Evolutionary conservation across 2,797 vertebrate species (phyloP).

Genomic region (Eupleurogrammus muticus): DNA sequence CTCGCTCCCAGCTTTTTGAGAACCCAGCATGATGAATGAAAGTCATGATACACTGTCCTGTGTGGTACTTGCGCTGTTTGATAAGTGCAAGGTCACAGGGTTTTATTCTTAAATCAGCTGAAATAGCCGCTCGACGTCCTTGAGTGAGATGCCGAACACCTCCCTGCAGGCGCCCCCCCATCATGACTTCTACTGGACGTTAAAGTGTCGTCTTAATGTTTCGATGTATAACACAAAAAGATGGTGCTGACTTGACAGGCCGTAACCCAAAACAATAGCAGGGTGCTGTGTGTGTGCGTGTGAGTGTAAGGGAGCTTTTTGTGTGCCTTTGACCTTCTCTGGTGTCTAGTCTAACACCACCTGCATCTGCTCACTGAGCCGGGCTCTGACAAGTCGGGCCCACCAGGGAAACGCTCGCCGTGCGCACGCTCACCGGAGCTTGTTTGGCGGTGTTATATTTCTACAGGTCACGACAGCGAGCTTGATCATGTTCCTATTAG

Average conservation of each 20-base stretch:
- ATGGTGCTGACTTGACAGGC: conserved; percentile 51
- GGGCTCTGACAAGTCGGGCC: conserved; percentile 53
- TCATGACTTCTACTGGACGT: conserved; percentile 23
- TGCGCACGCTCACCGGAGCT: conserved; percentile 38
- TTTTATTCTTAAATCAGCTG: conserved; percentile 39
- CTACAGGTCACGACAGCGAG: conserved; percentile 65
- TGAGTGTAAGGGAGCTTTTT: conserved; percentile 41
- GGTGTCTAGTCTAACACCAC: conserved; percentile 45
- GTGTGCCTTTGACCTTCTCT: conserved; percentile 60
- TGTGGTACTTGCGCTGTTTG: conserved; percentile 13
- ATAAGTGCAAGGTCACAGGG: conserved; percentile 51
- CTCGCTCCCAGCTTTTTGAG: conserved; percentile 47
- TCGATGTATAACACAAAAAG: conserved; percentile 19
- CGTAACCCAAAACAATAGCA: conserved; percentile 36
- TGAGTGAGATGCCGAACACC: conserved; percentile 21
- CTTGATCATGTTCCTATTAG: conserved; percentile 45
- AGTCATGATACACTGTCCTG: conserved; percentile 15
- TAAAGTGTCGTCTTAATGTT: conserved; percentile 26
- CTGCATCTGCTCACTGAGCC: conserved; percentile 61
- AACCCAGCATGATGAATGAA: conserved; percentile 39
- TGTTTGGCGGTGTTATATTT: conserved; percentile 55
- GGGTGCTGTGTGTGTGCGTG: conserved; percentile 14
- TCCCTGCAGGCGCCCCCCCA: not conserved
- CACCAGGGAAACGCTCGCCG: conserved; percentile 42
- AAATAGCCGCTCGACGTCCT: conserved; percentile 24